phyloP scores from a whole-genome alignment of 2,888 invertebrate species.

The Smittia aterrima region DNA sequence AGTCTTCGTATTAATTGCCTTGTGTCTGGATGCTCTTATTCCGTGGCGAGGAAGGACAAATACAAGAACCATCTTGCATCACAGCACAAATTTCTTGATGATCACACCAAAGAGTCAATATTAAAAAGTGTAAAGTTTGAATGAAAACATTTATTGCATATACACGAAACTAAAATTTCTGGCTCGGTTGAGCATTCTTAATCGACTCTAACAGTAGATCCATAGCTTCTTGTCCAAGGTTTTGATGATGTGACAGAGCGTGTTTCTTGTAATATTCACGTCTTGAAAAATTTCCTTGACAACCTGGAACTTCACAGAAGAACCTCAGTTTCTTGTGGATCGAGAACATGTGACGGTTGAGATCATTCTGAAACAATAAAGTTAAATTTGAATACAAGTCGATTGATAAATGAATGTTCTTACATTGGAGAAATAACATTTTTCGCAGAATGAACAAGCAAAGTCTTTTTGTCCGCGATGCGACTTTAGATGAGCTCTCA shows the following conservation, averaged over 20 bases:
- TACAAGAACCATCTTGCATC: slow-evolving; percentile 5
- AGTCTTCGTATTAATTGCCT: neutral
- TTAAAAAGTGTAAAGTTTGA: slow-evolving; percentile 13
- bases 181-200: neutral
- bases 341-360: slow-evolving; percentile 31
- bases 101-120: neutral
- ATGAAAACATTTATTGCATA: neutral
- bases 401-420: slow-evolving; percentile 2
- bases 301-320: slow-evolving; percentile 20
- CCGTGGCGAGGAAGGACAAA: slow-evolving; percentile 1
- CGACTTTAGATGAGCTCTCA: slow-evolving; percentile 26
- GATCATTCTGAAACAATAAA: slow-evolving; percentile 17
- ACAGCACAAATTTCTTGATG: slow-evolving; percentile 5
- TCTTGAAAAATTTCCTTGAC: slow-evolving; percentile 26
- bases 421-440: slow-evolving; percentile 31
- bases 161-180: neutral
- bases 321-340: slow-evolving; percentile 32
- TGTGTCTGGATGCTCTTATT: neutral
- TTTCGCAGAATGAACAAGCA: slow-evolving; percentile 19
- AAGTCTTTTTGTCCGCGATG: slow-evolving; percentile 25
- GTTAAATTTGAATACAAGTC: no score
- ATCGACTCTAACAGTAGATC: neutral
- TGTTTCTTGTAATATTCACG: slow-evolving; percentile 35
- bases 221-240: slow-evolving; percentile 2
- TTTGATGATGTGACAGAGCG: slow-evolving; percentile 31